Conservation (phyloP, 2,113 vertebrate species). For the Phylloscopus whistleri region DNA sequence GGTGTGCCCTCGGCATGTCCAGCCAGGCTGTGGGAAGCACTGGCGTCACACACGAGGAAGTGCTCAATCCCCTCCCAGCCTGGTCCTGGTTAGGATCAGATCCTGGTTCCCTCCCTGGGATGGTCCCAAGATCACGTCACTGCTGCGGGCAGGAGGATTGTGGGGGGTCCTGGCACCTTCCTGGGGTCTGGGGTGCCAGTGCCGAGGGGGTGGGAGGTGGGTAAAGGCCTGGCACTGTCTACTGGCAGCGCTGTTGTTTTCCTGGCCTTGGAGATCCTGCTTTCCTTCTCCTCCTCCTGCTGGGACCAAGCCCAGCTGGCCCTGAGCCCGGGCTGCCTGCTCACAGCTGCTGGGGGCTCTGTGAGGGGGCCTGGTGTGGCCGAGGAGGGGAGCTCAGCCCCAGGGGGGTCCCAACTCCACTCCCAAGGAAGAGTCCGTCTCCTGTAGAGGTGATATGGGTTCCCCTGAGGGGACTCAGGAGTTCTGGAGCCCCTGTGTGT, state of each 20-base stretch:
- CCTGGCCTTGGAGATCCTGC: constrained; percentile 31
- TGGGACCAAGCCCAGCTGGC: not conserved
- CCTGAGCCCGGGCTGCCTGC: not conserved
- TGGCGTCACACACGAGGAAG: not conserved
- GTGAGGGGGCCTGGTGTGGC: not conserved
- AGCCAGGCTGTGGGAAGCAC: accelerated
- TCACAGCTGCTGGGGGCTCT: not conserved
- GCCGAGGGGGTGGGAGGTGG: not conserved
- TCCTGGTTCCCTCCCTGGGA: not conserved
- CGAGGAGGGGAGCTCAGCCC: not conserved
- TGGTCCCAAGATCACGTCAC: not conserved
- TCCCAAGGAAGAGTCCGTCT: accelerated
- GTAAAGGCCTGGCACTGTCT: not conserved
- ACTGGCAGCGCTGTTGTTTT: constrained; percentile 28
- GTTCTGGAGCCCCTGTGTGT: not conserved
- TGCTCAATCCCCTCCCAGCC: not conserved
- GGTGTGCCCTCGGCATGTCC: not conserved
- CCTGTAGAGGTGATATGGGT: accelerated
- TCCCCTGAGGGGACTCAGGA: not conserved
- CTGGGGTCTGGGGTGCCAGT: not conserved
- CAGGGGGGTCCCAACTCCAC: accelerated
- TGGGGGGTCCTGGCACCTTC: not conserved
- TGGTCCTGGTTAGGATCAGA: accelerated
- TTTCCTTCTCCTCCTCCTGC: not conserved
- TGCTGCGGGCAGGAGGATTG: accelerated